These are phyloP conservation scores for Sterrhoptilus dennistouni DNA, from an alignment of 2,113 vertebrate species.

Conservation along the genomic window DNA sequence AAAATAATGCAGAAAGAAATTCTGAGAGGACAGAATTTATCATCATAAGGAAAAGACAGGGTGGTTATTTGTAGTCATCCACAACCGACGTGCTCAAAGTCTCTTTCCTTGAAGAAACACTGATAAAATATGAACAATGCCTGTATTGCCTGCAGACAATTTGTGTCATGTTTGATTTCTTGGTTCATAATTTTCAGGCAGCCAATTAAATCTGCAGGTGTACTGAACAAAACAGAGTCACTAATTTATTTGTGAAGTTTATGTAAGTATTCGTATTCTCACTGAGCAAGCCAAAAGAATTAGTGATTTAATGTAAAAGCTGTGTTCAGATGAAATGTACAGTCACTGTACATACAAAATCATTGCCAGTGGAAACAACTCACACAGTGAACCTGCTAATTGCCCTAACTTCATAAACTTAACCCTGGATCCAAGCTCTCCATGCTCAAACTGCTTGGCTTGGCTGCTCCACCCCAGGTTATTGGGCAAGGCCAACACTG, in stretches of 20 bases:
- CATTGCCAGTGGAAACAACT: constrained; percentile 53
- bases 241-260: background rate
- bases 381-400: background rate
- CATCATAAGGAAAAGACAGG: background rate
- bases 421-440: background rate
- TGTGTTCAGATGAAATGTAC: background rate
- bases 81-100: background rate
- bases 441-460: background rate
- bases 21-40: background rate
- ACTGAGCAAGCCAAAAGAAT: constrained; percentile 18
- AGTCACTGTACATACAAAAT: constrained; percentile 13
- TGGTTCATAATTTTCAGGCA: background rate
- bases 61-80: background rate
- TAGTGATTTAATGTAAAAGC: background rate
- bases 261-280: constrained; percentile 10
- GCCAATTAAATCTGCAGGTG: background rate
- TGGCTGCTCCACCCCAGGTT: background rate
- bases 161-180: background rate
- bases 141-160: background rate
- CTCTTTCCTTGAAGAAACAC: background rate
- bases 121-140: background rate
- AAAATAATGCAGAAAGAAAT: background rate
- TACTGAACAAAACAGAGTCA: background rate
- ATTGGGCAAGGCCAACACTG: background rate
- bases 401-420: background rate